Percentiles rank a stretch among this genome's conserved stretches.
These are phyloP conservation scores for Rhegmatorhina hoffmannsi DNA, from an alignment of 2,113 vertebrate genomes.

Conservation along the genomic window DNA sequence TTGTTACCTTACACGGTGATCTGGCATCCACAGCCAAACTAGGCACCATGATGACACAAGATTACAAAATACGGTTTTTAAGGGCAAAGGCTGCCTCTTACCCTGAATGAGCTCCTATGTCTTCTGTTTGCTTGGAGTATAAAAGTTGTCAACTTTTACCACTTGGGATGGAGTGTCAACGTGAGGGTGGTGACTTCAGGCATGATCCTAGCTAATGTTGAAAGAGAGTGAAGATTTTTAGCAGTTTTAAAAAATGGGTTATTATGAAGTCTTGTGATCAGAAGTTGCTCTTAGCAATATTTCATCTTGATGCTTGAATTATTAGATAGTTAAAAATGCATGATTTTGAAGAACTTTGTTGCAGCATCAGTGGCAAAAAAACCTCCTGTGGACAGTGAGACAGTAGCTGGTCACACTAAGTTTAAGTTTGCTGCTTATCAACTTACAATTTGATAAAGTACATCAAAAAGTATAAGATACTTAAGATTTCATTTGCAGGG, in stretches of 20 bases:
- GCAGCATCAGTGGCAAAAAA: neutral
- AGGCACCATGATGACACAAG: neutral
- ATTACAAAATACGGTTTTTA: neutral
- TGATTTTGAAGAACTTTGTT: neutral
- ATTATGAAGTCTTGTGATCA: neutral
- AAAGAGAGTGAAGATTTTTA: neutral
- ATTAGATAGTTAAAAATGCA: neutral
- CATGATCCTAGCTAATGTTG: neutral
- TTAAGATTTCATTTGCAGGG: neutral
- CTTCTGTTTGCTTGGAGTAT: neutral
- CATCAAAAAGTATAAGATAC: neutral
- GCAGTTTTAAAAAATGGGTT: neutral
- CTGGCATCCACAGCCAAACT: neutral
- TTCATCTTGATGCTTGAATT: neutral
- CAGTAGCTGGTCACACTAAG: neutral
- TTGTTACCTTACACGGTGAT: neutral
- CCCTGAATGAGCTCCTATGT: fast-evolving
- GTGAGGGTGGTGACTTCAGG: neutral
- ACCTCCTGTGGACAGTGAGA: neutral
- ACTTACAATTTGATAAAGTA: neutral
- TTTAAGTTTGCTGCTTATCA: neutral
- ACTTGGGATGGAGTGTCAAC: neutral
- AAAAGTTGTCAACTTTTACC: neutral
- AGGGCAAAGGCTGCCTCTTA: neutral
- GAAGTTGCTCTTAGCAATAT: neutral